These are phyloP conservation scores for Drosophila emarginata DNA, from an alignment of 2,888 invertebrate genomes.

Conservation along the genomic window DNA sequence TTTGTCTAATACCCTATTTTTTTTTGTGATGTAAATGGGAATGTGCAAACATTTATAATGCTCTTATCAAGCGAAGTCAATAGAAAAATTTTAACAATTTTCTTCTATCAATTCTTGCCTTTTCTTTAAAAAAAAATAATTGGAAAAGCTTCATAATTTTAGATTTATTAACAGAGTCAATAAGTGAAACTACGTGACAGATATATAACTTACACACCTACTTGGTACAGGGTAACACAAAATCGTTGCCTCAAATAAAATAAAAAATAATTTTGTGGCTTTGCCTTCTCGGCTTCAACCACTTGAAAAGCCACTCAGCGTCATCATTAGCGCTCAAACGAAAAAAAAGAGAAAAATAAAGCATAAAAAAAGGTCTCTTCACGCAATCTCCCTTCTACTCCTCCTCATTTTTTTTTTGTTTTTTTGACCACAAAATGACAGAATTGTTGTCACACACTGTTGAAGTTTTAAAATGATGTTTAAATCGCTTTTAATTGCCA, in stretches of 20 bases:
- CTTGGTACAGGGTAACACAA: not conserved
- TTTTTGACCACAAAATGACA: constrained; percentile 35
- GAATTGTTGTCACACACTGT: constrained; percentile 48
- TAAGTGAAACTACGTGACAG: no score
- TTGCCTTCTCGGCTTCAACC: constrained; percentile 29
- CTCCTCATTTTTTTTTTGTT: not conserved
- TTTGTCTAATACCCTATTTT: not conserved
- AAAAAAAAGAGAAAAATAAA: not conserved
- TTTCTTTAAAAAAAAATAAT: no score
- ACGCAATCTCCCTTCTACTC: not conserved
- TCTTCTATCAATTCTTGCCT: no score
- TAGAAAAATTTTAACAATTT: no score
- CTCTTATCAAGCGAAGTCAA: no score
- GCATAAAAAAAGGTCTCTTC: constrained; percentile 22
- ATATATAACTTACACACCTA: no score
- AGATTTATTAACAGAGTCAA: no score
- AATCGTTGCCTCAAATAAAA: not conserved
- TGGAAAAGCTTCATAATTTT: no score
- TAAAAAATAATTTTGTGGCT: no score
- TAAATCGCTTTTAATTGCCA: constrained; percentile 2
- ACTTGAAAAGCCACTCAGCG: constrained; percentile 52
- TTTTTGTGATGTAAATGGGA: not conserved
- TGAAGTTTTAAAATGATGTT: constrained; percentile 8
- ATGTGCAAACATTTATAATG: not conserved
- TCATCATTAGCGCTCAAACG: constrained; percentile 60